A percentile compares a stretch with the other conserved stretches of the same genome.
These are phyloP conservation scores for Schlechtendalia chinensis DNA, from an alignment of 1,140 invertebrate genomes.

Conservation along the genomic window DNA sequence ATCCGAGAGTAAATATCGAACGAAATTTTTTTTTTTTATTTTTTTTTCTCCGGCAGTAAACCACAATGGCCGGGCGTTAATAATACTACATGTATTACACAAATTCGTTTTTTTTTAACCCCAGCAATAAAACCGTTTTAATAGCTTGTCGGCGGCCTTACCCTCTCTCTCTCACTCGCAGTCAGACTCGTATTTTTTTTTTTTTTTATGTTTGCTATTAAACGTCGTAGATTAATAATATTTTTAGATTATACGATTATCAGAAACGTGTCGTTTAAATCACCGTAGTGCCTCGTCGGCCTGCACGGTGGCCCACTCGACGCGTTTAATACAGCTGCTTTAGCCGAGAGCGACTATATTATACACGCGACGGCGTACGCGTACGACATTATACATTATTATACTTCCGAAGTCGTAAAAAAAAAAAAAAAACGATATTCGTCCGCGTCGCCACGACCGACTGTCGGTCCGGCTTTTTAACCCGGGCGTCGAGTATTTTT, in stretches of 20 bases:
- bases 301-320: slow-evolving; percentile 41
- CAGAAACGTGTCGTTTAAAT: slow-evolving; percentile 50
- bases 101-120: slow-evolving; percentile 21
- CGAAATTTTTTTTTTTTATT: slow-evolving; percentile 12
- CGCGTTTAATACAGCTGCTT: slow-evolving; percentile 7
- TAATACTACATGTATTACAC: slow-evolving; percentile 47
- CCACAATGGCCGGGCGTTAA: slow-evolving; percentile 43
- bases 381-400: not conserved
- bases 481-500: not conserved
- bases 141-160: slow-evolving; percentile 45
- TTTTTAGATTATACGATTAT: slow-evolving; percentile 50
- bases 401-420: slow-evolving; percentile 44
- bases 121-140: slow-evolving; percentile 46
- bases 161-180: not conserved
- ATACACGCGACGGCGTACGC: not conserved
- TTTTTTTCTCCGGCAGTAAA: slow-evolving; percentile 30
- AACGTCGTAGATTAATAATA: slow-evolving; percentile 48
- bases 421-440: too few relatives aligned
- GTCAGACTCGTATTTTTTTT: not conserved
- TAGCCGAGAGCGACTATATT: not conserved
- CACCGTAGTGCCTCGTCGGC: not conserved
- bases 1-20: slow-evolving; percentile 44
- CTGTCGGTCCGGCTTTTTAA: not conserved
- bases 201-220: slow-evolving; percentile 50
- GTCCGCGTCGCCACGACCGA: slow-evolving; percentile 2